Base-by-base conservation (phyloP, 2,797 vertebrate species). In the Paedocypris micromegethes region DNA sequence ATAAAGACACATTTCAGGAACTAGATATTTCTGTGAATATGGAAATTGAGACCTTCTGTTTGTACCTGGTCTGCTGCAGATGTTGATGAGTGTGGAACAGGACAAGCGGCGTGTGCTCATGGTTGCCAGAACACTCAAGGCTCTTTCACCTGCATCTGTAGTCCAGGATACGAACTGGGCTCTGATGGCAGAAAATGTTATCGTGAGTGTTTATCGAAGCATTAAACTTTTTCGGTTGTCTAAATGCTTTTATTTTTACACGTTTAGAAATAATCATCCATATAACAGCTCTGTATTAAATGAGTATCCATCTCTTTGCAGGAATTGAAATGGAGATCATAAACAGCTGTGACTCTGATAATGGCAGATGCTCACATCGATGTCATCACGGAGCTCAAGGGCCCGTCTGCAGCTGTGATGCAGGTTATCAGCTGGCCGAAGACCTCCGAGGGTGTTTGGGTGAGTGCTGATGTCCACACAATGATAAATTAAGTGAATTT, bases 281-380 rank as follows among this genome's bases (percentile, higher is more conserved):
- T 23, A 23, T 23, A 23, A 23, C 23, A 23, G 23, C 23, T 23
- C 23, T 23, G 23, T 23, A 23, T 23, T 23, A 23, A 23, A 23
- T 23, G 23, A 23, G 23, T 23, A 23, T 23, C 23, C 23, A 23
- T 23, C 43, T 69, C 8, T n/a, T 3, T 50, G 2, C 84, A 93
- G 92, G 92, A 38, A 92, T 93, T 37, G 92, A 92, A 77, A 91
- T 94, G 86, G 92, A 94, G 79, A 89, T 93, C 0, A 89, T 94
- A 39, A 91, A 92, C 76, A 91, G 90, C 68, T 94, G 92, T 0
- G 92, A 91, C 54, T 61, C 73, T 5, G 66, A 68, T 76, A 92
- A 92, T 0, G 91, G 92, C 0, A 92, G 91, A 70, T 94, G 92
- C 5, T 89, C 89, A 3, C 92, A 93, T 0, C n/a, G 72, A 0